Conservation (phyloP, 2,888 invertebrate genomes). For the Lomographa bimaculata region DNA sequence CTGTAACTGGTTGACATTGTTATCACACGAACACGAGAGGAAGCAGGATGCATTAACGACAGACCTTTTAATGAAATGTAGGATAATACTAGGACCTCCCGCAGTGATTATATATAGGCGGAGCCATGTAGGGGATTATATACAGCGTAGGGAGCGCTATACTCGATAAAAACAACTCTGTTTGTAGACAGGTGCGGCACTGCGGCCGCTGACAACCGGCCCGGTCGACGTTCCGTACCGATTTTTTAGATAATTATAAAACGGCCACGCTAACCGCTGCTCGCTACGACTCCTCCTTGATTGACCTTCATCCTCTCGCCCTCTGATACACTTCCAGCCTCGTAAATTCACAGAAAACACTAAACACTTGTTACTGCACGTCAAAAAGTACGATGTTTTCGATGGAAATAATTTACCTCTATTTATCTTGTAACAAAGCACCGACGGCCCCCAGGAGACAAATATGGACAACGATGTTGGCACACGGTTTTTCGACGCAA, state of each 20-base stretch:
- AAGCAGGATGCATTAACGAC: no score
- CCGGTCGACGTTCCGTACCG: constrained; percentile 47
- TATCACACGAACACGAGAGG: no score
- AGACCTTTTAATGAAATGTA: no score
- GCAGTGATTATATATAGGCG: no score
- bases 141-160: constrained; percentile 20
- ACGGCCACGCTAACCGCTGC: constrained; percentile 67
- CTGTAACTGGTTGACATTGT: constrained; percentile 4
- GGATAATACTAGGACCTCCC: constrained; percentile 17
- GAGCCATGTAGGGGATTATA: no score
- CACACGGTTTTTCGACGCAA: constrained; percentile 67
- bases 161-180: constrained; percentile 45
- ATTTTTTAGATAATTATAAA: constrained; percentile 71
- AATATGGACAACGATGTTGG: constrained; percentile 74
- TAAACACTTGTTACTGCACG: constrained; percentile 78
- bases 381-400: constrained; percentile 78
- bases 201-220: constrained; percentile 53
- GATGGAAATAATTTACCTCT: constrained; percentile 79
- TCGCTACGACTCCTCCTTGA: constrained; percentile 48
- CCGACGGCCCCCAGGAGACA: constrained; percentile 73
- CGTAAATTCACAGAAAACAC: constrained; percentile 73
- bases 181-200: constrained; percentile 49
- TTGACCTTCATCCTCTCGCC: constrained; percentile 66
- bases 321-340: constrained; percentile 38
- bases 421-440: constrained; percentile 82